phyloP scores from a whole-genome alignment of 2,797 vertebrate species.

The Cryptoprocta ferox region DNA sequence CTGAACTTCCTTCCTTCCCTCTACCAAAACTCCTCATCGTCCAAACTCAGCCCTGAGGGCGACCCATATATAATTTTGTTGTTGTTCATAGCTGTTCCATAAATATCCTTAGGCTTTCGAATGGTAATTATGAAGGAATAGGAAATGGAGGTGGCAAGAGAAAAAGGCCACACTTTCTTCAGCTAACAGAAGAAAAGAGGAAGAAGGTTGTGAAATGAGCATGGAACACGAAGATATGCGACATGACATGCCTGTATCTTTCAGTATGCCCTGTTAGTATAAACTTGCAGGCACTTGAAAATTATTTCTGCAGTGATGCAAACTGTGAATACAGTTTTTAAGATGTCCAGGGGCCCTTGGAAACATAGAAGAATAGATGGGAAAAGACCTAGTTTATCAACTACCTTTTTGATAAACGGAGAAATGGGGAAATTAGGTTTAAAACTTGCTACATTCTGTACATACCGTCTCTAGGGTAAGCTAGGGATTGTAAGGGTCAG shows the following conservation, averaged over 20 bases:
- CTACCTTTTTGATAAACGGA: background rate
- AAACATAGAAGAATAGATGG: background rate
- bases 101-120: background rate
- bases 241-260: background rate
- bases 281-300: background rate
- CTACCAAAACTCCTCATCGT: background rate
- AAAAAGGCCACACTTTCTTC: background rate
- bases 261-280: background rate
- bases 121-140: background rate
- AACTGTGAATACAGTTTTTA: background rate
- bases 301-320: background rate
- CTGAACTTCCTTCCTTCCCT: background rate
- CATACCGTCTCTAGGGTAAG: background rate
- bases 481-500: background rate
- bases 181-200: background rate
- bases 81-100: conserved; percentile 12
- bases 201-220: background rate
- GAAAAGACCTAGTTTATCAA: background rate
- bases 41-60: background rate
- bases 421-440: background rate
- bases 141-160: background rate
- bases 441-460: background rate
- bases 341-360: background rate
- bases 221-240: background rate
- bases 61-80: background rate